Conservation (phyloP, 2,888 invertebrate species). For the Eupithecia abbreviata region DNA sequence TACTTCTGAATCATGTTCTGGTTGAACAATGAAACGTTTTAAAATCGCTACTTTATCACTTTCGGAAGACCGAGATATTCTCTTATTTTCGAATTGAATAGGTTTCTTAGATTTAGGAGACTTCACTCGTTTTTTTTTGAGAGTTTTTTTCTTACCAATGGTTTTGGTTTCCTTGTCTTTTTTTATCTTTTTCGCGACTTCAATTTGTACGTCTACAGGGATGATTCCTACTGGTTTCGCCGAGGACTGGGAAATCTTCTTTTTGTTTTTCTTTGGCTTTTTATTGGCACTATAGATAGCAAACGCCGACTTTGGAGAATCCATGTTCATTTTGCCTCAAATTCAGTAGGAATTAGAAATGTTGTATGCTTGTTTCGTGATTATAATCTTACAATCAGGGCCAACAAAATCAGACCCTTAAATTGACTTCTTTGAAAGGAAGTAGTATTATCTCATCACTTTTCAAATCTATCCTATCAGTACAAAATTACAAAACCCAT, state of each 20-base stretch:
- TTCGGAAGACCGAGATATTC: slow-evolving; percentile 31
- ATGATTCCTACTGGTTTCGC: slow-evolving; percentile 46
- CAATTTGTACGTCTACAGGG: slow-evolving; percentile 51
- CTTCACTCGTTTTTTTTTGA: slow-evolving; percentile 64
- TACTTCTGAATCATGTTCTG: slow-evolving; percentile 24
- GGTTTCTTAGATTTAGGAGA: slow-evolving; percentile 37
- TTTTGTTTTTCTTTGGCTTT: slow-evolving; percentile 54
- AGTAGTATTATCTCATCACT: neutral
- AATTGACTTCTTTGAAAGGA: neutral
- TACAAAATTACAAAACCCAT: no score
- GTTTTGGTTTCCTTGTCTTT: slow-evolving; percentile 60
- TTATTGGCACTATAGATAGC: slow-evolving; percentile 68
- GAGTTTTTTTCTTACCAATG: slow-evolving; percentile 61
- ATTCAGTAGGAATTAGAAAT: neutral
- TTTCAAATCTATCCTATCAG: neutral
- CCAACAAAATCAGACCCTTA: neutral
- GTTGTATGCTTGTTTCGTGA: neutral
- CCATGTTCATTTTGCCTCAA: slow-evolving; percentile 52
- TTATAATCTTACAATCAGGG: neutral
- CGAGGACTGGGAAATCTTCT: slow-evolving; percentile 40
- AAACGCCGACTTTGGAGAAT: slow-evolving; percentile 73
- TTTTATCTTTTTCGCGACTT: slow-evolving; percentile 62
- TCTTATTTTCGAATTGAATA: slow-evolving; percentile 31
- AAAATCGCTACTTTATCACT: slow-evolving; percentile 58
- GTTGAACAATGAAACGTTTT: slow-evolving; percentile 40